phyloP scores from a whole-genome alignment of 2,113 vertebrate species.

The Capreolus pygargus region DNA sequence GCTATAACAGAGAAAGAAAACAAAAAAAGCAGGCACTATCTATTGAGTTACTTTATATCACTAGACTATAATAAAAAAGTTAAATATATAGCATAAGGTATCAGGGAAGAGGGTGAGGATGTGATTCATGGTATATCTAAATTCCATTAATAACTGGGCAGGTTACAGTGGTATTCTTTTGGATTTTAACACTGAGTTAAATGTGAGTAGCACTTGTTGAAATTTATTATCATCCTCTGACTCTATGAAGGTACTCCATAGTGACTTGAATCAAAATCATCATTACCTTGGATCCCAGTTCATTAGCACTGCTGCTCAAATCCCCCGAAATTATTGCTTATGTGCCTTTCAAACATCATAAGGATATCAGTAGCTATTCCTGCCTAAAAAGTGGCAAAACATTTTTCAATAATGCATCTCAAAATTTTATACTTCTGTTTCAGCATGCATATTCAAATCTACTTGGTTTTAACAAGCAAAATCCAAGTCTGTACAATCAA shows the following conservation, averaged over 20 bases:
- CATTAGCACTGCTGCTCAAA: neutral
- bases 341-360: neutral
- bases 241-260: neutral
- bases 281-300: neutral
- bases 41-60: neutral
- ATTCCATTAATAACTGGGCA: neutral
- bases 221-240: neutral
- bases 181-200: neutral
- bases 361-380: neutral
- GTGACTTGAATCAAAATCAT: neutral
- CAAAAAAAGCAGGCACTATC: neutral
- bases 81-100: neutral
- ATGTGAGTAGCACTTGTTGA: neutral
- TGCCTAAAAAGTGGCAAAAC: neutral
- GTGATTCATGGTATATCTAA: neutral
- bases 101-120: neutral
- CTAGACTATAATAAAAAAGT: neutral
- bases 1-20: neutral
- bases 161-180: neutral
- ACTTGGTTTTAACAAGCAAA: constrained; percentile 5
- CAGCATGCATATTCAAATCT: constrained; percentile 6
- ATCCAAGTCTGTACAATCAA: neutral
- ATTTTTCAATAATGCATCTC: neutral
- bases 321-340: neutral
- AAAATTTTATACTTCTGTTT: neutral